Evolutionary conservation across 2,888 invertebrate species (phyloP), one percentile per base, ranked within the genome.

Genomic region (Ypsolopha sequella): DNA sequence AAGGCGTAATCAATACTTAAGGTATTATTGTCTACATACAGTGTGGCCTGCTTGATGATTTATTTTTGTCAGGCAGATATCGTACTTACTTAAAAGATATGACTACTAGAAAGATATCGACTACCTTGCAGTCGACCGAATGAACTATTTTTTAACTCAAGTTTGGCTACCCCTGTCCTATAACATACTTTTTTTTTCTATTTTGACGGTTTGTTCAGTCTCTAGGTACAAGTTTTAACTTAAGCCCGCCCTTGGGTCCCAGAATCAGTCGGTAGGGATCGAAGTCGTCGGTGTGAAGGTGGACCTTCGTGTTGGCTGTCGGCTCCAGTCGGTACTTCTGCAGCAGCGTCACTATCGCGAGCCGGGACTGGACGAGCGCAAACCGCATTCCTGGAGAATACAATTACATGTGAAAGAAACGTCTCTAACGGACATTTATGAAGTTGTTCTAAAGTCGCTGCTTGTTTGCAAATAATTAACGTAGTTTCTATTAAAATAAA

Each of bases 341-440:
- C n/a, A 54, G 9, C 6, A 54, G 44, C 2, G 47, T 44, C 10
- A 52, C 54, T 34, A 54, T 33, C 11, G 46, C 50, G 47, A 54
- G 44, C 52, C 48, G 48, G 11, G 51, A 39, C 48, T 54, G 51
- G 0, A 55, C 41, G 33, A 54, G 53, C 10, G 49, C 48, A 47
- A 53, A 48, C 36, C 51, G 39, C 48, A 55, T 7, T 41, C 6
- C 13, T 53, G 41, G 24, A 47, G 45, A 52, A 41, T 24, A 10
- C 50, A 51, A 50, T 36, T 8, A 47, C 52, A 43, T 36, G 9
- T 51, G 9, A n/a, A 43, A n/a, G 9, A n/a, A 43, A n/a, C 11
- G 3, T n/a, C 39, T n/a, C 9, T 39, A 39, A 39, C 9, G 10
- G 39, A n/a, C 2, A 6, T 43, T 8, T 11, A n/a, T 13, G 43